Percentiles rank a stretch among this genome's conserved stretches.
These are phyloP conservation scores for Cochlearius cochlearius DNA, from an alignment of 2,113 vertebrate genomes.

Conservation along the genomic window DNA sequence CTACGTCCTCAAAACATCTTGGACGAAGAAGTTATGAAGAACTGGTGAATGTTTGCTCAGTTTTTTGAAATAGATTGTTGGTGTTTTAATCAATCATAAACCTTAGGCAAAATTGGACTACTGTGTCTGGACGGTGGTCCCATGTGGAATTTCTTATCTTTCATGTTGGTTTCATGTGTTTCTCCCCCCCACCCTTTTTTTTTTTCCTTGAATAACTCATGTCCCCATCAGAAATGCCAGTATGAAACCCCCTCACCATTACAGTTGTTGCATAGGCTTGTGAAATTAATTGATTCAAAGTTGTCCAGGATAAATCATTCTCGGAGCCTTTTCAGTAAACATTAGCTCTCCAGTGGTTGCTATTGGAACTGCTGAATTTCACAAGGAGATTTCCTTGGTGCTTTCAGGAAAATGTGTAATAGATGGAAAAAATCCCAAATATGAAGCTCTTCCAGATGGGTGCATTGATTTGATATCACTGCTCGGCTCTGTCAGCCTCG, in stretches of 20 bases:
- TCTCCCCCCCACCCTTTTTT: background rate
- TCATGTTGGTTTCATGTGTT: background rate
- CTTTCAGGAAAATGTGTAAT: background rate
- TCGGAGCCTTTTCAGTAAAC: background rate
- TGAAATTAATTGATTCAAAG: background rate
- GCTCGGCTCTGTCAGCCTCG: background rate
- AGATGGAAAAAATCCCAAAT: background rate
- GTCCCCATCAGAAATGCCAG: background rate
- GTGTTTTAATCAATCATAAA: background rate
- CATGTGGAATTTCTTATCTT: background rate
- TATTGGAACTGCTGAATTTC: background rate
- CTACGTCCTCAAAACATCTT: background rate
- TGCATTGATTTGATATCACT: background rate
- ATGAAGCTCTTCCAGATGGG: background rate
- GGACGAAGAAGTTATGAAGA: background rate
- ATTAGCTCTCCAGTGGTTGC: background rate
- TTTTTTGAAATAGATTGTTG: background rate
- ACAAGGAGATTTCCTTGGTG: background rate
- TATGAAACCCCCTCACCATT: background rate
- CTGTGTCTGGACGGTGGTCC: background rate
- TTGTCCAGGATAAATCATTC: background rate
- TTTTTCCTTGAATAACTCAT: rapidly evolving
- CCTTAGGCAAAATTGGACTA: background rate
- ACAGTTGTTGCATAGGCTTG: background rate
- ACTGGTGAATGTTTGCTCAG: background rate